Conservation (phyloP, 2,888 invertebrate genomes). For the Hecatera dysodea region DNA sequence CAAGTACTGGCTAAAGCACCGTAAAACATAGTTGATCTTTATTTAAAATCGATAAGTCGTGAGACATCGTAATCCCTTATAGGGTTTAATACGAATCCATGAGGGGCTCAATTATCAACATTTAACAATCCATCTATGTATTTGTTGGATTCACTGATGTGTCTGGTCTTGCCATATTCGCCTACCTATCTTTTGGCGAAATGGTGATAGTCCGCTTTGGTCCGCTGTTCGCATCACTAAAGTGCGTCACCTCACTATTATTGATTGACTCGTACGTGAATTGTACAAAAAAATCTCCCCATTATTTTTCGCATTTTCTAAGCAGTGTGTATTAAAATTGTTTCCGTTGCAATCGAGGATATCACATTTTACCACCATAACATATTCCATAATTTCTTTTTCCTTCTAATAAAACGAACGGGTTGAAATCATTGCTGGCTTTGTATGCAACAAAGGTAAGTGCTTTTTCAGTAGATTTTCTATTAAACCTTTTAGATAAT, state of each 20-base stretch:
- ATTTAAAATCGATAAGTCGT: too few relatives aligned
- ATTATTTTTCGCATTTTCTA: constrained; percentile 1
- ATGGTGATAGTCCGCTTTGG: too few relatives aligned
- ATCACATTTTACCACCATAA: background rate
- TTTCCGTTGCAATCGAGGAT: background rate
- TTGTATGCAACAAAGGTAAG: constrained; percentile 26
- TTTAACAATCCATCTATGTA: too few relatives aligned
- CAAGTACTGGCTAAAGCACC: too few relatives aligned
- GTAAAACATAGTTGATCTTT: too few relatives aligned
- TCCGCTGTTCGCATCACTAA: background rate
- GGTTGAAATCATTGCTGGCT: constrained; percentile 8
- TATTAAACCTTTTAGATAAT: background rate
- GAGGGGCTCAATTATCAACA: too few relatives aligned
- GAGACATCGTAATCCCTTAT: too few relatives aligned
- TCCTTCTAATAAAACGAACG: too few relatives aligned
- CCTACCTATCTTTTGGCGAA: too few relatives aligned
- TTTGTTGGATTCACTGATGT: too few relatives aligned
- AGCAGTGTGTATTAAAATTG: constrained; percentile 1
- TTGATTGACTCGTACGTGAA: constrained; percentile 19
- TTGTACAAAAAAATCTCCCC: background rate
- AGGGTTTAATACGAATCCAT: too few relatives aligned
- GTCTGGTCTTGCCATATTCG: too few relatives aligned
- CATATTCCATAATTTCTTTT: constrained; percentile 6
- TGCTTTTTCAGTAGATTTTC: background rate
- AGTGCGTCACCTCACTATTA: constrained; percentile 2